Base-by-base conservation (phyloP, 2,888 invertebrate genomes). In the Ellobium chinense region DNA sequence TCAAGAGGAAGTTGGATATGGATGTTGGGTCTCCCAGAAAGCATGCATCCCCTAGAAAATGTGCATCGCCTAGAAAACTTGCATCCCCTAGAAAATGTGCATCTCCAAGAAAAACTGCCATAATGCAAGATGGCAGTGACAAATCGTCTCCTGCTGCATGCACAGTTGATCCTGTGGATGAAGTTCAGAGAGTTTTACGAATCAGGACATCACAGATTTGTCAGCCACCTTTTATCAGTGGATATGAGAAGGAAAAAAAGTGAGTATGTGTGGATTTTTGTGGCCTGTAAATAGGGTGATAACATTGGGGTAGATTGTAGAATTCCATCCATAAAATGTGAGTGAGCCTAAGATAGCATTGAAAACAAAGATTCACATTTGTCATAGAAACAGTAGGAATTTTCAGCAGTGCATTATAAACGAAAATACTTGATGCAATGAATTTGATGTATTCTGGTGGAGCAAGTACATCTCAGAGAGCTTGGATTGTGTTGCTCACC, bases 201-300 rank as follows among this genome's bases (percentile, higher is more conserved):
- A 31, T 74, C 34, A 82, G 87, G 65, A 77, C 88, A 1, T 78
- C 85, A 36, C 89, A 89, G 83, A 77, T 69, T 34, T 73, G 80
- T n/a, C 24, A 72, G 7, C 87, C 87, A 70, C 73, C 85, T 37
- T 62, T 80, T 27, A 84, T 89, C 56, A 82, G 81, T 84, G 88
- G 89, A 34, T 87, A 86, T 82, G 60, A 81, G 29, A 54, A 66
- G n/a, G 83, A 83, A 78, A 84, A 83, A 80, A 84, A 84, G 89
- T 88, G 81, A 79, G 72, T 70, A 4, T 3, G 36, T 27, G 21
- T 37, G 62, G 7, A 34, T 74, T 12, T 37, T 63, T 34, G 9
- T 34, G 2, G 34, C 0, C 31, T 9, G 21, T n/a, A n/a, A n/a
- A n/a, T n/a, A n/a, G n/a, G 9, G 46, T 46, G 46, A 46, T 46